Evolutionary conservation across 2,113 vertebrate genomes (phyloP).

Genomic region (Danionella cerebrum): DNA sequence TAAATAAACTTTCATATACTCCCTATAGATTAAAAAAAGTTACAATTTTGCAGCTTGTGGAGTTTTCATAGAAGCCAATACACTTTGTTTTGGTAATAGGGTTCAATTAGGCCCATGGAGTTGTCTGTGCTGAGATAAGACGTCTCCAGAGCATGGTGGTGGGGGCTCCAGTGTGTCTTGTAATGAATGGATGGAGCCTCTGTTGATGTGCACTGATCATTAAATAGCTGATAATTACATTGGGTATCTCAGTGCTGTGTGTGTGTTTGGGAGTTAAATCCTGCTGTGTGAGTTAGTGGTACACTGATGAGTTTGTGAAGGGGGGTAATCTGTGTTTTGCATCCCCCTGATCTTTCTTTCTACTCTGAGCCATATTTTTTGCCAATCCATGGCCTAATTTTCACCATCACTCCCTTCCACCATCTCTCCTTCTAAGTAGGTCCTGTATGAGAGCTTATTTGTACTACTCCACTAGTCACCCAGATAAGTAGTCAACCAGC

Average conservation of each 20-base stretch:
- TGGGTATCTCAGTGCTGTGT: constrained; percentile 52
- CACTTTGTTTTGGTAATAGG: constrained; percentile 59
- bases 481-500: neutral
- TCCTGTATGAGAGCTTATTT: neutral
- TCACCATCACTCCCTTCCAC: neutral
- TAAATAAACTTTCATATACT: too few relatives aligned
- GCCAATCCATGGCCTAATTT: neutral
- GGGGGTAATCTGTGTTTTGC: constrained; percentile 17
- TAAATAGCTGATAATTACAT: constrained; percentile 71
- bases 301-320: constrained; percentile 16
- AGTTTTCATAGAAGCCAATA: constrained; percentile 29
- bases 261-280: constrained; percentile 18
- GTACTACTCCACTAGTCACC: neutral
- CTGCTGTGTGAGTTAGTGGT: constrained; percentile 10
- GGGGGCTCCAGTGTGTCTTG: constrained; percentile 59
- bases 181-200: constrained; percentile 65
- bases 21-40: too few relatives aligned
- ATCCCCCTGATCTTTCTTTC: neutral
- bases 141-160: constrained; percentile 51
- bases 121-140: constrained; percentile 62
- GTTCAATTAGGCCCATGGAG: constrained; percentile 63
- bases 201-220: constrained; percentile 63
- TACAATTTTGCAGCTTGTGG: constrained; percentile 28
- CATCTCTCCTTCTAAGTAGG: neutral
- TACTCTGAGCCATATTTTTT: neutral